Evolutionary conservation across 2,797 vertebrate genomes (phyloP).

Genomic region (Phalloptychus januarius): DNA sequence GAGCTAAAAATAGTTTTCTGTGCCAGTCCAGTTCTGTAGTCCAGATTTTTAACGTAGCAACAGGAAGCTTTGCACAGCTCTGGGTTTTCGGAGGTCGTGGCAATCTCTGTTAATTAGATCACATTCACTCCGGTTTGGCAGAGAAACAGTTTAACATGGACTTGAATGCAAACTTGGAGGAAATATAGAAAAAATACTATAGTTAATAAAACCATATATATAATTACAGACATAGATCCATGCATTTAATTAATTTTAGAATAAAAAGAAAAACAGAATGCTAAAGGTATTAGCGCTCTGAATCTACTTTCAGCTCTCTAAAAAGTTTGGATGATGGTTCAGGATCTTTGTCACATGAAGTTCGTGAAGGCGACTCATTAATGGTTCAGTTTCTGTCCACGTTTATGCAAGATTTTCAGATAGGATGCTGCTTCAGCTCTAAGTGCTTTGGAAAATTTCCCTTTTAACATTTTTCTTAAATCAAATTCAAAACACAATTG

Average conservation of each 20-base stretch:
- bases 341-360: not conserved
- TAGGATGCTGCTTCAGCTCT: not conserved
- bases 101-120: slow-evolving; percentile 63
- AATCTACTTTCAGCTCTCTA: not conserved
- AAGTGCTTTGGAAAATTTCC: not conserved
- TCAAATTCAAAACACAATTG: slow-evolving; percentile 6
- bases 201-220: not conserved
- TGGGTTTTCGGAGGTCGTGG: slow-evolving; percentile 67
- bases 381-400: not conserved
- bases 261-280: not conserved
- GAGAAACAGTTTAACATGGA: slow-evolving; percentile 12
- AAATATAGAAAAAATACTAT: not conserved
- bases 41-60: slow-evolving; percentile 69
- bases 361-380: not conserved
- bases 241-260: not conserved
- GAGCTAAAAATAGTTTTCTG: slow-evolving; percentile 79
- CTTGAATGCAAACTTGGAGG: not conserved
- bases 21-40: slow-evolving; percentile 76
- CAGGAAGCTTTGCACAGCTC: slow-evolving; percentile 54
- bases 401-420: not conserved
- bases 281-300: not conserved
- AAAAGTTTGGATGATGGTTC: not conserved
- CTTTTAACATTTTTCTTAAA: not conserved
- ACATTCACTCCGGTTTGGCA: slow-evolving; percentile 34
- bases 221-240: not conserved